A percentile compares a stretch with the other conserved stretches of the same genome.
phyloP scores from a whole-genome alignment of 2,888 invertebrate species.

The Epirrita christyi region DNA sequence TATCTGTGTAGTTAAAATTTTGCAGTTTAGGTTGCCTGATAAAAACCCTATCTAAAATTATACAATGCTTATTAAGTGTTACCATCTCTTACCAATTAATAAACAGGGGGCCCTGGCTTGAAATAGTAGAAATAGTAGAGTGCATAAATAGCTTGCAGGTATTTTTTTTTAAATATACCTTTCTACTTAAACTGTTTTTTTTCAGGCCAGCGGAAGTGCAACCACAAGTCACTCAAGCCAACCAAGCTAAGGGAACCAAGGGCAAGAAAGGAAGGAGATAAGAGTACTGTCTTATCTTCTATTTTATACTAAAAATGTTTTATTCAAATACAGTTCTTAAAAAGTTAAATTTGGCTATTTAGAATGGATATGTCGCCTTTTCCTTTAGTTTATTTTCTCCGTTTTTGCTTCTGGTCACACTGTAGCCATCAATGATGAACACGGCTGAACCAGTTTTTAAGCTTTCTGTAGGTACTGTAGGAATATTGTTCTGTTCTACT shows the following conservation, averaged over 20 bases:
- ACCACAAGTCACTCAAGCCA: conserved; percentile 66
- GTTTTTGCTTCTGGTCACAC: conserved; percentile 73
- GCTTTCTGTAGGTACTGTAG: conserved; percentile 38
- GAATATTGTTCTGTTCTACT: conserved; percentile 23
- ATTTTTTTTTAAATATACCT: background rate
- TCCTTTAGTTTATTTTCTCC: conserved; percentile 69
- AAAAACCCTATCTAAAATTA: no score
- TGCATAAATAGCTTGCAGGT: no score
- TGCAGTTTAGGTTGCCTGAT: no score
- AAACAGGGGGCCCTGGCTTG: no score
- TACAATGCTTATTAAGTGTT: no score
- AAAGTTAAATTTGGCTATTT: conserved; percentile 30
- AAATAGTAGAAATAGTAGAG: no score
- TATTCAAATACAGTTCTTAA: conserved; percentile 28
- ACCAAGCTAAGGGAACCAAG: conserved; percentile 62
- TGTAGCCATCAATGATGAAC: conserved; percentile 76
- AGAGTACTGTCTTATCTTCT: conserved; percentile 37
- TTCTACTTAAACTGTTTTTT: conserved; percentile 38
- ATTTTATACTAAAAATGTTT: conserved; percentile 36
- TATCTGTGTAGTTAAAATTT: no score
- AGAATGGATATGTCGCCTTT: conserved; percentile 62
- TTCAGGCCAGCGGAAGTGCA: conserved; percentile 76
- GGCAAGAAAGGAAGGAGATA: conserved; percentile 81
- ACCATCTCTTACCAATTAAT: no score
- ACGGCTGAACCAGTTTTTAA: conserved; percentile 54